phyloP scores from a whole-genome alignment of 2,888 invertebrate species.

The Galerucella pusilla region DNA sequence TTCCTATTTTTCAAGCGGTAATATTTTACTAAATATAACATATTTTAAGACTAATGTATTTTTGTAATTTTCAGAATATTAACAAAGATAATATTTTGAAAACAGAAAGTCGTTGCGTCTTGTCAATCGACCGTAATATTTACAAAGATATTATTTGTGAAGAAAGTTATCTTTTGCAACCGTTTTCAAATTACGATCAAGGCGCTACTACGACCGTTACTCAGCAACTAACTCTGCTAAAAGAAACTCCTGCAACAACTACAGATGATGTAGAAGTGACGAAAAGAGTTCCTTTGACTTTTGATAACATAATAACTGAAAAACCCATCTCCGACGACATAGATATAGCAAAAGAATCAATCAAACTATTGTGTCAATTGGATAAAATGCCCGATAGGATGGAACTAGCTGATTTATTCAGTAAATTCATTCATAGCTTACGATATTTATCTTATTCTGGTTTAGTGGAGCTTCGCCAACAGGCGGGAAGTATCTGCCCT shows the following conservation, averaged over 20 bases:
- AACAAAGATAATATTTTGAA: constrained; percentile 79
- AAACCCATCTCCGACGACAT: constrained; percentile 78
- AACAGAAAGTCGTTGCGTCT: constrained; percentile 77
- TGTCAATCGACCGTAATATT: constrained; percentile 81
- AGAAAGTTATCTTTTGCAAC: constrained; percentile 80
- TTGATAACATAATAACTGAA: constrained; percentile 76
- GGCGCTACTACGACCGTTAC: constrained; percentile 78
- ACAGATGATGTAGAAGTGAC: constrained; percentile 68
- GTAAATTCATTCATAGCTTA: constrained; percentile 75
- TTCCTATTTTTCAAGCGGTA: constrained; percentile 76
- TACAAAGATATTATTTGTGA: constrained; percentile 78
- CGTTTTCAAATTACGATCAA: constrained; percentile 78
- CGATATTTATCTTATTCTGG: constrained; percentile 76
- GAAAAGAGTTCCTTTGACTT: constrained; percentile 74
- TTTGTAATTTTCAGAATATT: constrained; percentile 67
- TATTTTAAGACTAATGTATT: background rate
- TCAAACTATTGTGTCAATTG: constrained; percentile 75
- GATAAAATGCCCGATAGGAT: constrained; percentile 71
- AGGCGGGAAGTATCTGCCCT: constrained; percentile 74
- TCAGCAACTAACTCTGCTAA: constrained; percentile 70
- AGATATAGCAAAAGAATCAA: constrained; percentile 75
- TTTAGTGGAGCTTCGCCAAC: constrained; percentile 72
- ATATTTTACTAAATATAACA: constrained; percentile 43
- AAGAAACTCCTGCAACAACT: constrained; percentile 67
- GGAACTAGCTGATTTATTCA: constrained; percentile 73